These are phyloP conservation scores for Folsomia candida DNA, from an alignment of 2,888 invertebrate genomes.

Conservation along the genomic window DNA sequence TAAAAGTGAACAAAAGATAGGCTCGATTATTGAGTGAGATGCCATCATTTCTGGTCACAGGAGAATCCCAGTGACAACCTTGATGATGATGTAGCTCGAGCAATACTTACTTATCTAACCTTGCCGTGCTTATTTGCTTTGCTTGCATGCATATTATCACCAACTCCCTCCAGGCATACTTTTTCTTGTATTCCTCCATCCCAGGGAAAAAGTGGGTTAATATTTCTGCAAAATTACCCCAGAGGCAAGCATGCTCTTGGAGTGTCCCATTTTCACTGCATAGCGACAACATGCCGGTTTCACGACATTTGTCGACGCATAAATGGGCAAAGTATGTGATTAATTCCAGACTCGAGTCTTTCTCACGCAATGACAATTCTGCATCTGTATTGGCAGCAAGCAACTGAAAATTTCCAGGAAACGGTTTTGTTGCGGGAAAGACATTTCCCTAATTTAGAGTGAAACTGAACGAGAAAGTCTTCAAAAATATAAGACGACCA, in stretches of 20 bases:
- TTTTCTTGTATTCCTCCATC: background rate
- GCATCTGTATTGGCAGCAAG: no score
- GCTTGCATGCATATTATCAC: background rate
- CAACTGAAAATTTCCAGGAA: background rate
- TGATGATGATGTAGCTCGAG: background rate
- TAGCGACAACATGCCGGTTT: background rate
- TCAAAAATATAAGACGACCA: background rate
- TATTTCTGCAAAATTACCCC: constrained; percentile 20
- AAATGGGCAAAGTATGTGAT: background rate
- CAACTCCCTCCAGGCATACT: background rate
- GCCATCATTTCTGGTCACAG: background rate
- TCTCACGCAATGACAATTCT: background rate
- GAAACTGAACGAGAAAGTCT: background rate
- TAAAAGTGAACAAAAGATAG: background rate
- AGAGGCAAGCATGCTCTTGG: background rate
- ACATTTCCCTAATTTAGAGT: background rate
- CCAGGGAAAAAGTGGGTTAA: constrained; percentile 16
- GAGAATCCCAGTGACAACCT: background rate
- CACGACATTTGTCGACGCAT: no score
- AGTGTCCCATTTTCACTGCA: constrained; percentile 10
- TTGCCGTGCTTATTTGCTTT: background rate
- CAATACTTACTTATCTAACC: background rate
- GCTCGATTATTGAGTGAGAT: background rate
- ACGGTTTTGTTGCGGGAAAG: background rate
- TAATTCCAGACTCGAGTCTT: background rate